Evolutionary conservation across 2,888 invertebrate species (phyloP), one percentile per base, ranked within the genome.

Genomic region (Conistra vaccinii): DNA sequence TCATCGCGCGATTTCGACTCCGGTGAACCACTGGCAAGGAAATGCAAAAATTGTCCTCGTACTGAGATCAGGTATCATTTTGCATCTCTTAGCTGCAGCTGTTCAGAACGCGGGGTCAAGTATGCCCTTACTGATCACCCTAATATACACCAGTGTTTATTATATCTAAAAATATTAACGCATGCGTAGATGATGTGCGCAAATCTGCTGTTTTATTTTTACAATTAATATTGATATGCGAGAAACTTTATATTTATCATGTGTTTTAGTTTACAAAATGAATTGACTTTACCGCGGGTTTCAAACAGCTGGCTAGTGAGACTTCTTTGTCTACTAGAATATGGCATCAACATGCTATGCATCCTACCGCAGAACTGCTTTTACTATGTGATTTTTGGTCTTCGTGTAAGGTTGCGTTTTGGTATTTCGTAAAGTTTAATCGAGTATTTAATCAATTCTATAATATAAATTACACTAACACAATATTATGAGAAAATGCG

Each of bases 41-140:
- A 89, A 86, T 94, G 94, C 88, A 91, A 90, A 80, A 76, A 84
- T 63, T 94, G 94, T 76, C 89, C 90, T 55, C 78, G 81, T 39
- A 88, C 77, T 73, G 91, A 92, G 29, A 83, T 92, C 89, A 93
- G 93, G 93, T 93, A 90, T 75, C 23, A 63, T 72, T 83, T 85
- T 76, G 76, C 65, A 73, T 76, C 69, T 78, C 72, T 73, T 69
- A 65, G 65, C 58, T 80, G 65, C 29, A 69, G 77, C 73, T 80
- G 74, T 76, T 78, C 60, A 48, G 58, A 79, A 76, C 72, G 69
- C 61, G 66, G 53, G 65, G 74, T 83, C 65, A 76, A 78, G 76
- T 69, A 65, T 66, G 1, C 14, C 5, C n/a, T 61, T 53, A 53
- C 58, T 63, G 48, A 61, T 51, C 23, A 20, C 51, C 20, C 4